Conservation (phyloP, 1,140 invertebrate species). For the Sinonovacula constricta region DNA sequence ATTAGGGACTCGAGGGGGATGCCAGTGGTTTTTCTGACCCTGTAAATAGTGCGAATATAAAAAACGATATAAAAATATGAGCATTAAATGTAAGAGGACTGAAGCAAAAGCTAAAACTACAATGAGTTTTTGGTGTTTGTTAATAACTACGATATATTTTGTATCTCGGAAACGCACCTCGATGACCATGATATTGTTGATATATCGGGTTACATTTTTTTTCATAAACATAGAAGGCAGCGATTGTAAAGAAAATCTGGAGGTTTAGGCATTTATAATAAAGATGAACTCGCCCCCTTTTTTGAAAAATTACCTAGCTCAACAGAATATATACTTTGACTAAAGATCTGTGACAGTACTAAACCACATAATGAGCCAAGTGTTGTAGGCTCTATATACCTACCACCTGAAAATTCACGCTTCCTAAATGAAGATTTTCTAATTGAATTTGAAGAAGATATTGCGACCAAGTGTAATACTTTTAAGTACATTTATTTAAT, state of each 20-base stretch:
- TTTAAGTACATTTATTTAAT: neutral
- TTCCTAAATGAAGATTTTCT: constrained; percentile 12
- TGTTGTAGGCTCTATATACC: constrained; percentile 3
- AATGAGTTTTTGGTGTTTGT: constrained; percentile 6
- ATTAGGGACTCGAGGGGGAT: constrained; percentile 11
- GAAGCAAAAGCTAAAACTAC: constrained; percentile 14
- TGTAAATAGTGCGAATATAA: too few species aligned
- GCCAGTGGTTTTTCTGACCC: neutral
- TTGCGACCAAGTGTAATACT: neutral
- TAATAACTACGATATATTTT: constrained; percentile 18
- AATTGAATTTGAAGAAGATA: constrained; percentile 6
- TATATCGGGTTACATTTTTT: constrained; percentile 1
- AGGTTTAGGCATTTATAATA: constrained; percentile 22
- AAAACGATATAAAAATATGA: constrained; percentile 5
- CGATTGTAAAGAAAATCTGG: constrained; percentile 15
- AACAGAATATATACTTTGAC: neutral
- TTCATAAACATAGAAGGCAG: constrained; percentile 21
- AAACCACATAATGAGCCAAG: neutral
- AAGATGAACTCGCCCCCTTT: neutral
- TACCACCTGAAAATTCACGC: constrained; percentile 19
- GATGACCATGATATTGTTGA: constrained; percentile 13
- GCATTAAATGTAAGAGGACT: constrained; percentile 20
- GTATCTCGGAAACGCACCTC: constrained; percentile 22
- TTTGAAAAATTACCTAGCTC: neutral
- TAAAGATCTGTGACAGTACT: neutral